Evolutionary conservation across 2,888 invertebrate species (phyloP).

Genomic region (Caenorhabditis auriculariae): DNA sequence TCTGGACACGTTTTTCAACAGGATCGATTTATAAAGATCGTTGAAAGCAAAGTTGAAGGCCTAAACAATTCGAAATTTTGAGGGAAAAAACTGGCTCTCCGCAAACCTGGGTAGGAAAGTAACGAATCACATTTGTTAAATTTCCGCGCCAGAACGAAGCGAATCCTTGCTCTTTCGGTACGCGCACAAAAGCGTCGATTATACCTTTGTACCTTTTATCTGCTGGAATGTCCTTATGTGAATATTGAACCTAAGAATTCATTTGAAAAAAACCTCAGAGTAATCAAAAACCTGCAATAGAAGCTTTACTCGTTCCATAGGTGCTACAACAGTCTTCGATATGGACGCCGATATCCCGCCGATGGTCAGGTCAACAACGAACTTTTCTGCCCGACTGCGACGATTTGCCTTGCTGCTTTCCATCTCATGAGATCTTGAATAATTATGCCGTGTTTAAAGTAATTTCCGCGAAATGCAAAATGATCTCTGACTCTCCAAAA

Average conservation of each 20-base stretch:
- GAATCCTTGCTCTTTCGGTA: constrained; percentile 47
- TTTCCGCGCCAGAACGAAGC: constrained; percentile 49
- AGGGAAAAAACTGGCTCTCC: too few species aligned
- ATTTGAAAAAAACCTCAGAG: too few species aligned
- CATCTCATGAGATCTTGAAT: too few species aligned
- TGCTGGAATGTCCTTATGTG: constrained; percentile 42
- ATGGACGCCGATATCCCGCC: constrained; percentile 45
- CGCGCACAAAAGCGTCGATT: constrained; percentile 41
- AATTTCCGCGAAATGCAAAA: too few species aligned
- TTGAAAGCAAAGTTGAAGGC: constrained; percentile 51
- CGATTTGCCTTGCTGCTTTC: too few species aligned
- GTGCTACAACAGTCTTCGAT: constrained; percentile 48
- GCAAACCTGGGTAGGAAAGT: constrained; percentile 44
- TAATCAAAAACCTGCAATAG: constrained; percentile 29
- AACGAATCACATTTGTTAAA: constrained; percentile 42
- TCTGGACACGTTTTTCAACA: constrained; percentile 33
- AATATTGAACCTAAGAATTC: constrained; percentile 45
- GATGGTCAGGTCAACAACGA: constrained; percentile 34
- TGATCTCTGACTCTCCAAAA: too few species aligned
- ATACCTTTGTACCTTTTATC: constrained; percentile 43
- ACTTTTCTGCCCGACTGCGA: constrained; percentile 37
- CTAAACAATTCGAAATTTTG: constrained; percentile 1
- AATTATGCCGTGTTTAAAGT: too few species aligned
- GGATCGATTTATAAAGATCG: constrained; percentile 41
- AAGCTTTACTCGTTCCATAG: constrained; percentile 47